Conservation (phyloP, 64 coral and sea anemone genomes). For the Dendronephthya gigantea region DNA sequence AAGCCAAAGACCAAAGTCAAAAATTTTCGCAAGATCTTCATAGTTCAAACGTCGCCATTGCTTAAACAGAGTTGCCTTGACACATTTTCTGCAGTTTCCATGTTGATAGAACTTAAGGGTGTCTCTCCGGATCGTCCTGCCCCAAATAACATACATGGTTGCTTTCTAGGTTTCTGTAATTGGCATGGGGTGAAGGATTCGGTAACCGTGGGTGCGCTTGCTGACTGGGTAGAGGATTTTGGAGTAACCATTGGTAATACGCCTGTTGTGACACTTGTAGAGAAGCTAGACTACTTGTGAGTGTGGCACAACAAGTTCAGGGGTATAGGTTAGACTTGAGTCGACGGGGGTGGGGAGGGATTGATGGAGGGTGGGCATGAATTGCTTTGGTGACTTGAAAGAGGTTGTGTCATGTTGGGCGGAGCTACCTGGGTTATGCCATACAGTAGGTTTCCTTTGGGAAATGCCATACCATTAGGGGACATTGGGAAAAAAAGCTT, state of each 20-base stretch:
- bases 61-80: neutral
- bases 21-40: too few relatives aligned
- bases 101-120: neutral
- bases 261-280: neutral
- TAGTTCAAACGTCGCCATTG: neutral
- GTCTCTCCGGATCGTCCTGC: neutral
- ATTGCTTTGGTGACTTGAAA: neutral
- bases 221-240: neutral
- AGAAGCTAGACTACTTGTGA: neutral
- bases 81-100: neutral
- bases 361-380: constrained; percentile 4
- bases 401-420: neutral
- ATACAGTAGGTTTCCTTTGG: neutral
- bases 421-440: neutral
- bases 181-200: neutral
- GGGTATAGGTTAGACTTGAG: neutral
- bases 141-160: neutral
- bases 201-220: neutral
- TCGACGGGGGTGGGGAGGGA: neutral
- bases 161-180: neutral
- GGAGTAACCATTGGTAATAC: neutral
- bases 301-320: neutral
- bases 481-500: neutral
- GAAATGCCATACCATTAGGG: neutral
- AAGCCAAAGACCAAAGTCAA: too few relatives aligned